Evolutionary conservation across 2,888 invertebrate species (phyloP).

Genomic region (Philhelius pedissequus): DNA sequence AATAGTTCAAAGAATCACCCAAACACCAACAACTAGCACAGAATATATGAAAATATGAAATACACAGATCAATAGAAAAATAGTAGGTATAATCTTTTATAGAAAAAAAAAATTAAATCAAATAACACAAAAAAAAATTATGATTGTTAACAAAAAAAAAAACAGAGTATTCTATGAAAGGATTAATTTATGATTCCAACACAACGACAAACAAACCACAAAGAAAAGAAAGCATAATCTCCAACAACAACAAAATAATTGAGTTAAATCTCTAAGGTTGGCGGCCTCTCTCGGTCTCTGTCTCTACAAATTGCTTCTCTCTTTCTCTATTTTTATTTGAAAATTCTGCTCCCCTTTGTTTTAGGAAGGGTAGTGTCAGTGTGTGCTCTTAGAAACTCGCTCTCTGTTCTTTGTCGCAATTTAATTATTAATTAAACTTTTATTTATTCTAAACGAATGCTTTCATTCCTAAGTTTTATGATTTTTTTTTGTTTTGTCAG

Average conservation of each 20-base stretch:
- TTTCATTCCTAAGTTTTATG: conserved; percentile 58
- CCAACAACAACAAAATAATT: conserved; percentile 38
- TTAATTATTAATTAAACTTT: conserved; percentile 16
- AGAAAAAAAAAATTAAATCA: background rate
- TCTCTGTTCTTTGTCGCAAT: conserved; percentile 65
- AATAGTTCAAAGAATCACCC: background rate
- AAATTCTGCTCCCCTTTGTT: conserved; percentile 35
- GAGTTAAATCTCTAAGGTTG: conserved; percentile 28
- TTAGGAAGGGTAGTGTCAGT: conserved; percentile 15
- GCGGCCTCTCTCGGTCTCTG: conserved; percentile 6
- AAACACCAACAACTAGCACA: background rate
- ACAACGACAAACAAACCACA: conserved; percentile 64
- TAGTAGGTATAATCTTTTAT: background rate
- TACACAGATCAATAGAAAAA: background rate
- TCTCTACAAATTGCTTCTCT: background rate
- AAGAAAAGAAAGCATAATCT: conserved; percentile 67
- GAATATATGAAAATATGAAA: background rate
- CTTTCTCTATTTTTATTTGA: conserved; percentile 25
- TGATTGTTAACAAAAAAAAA: background rate
- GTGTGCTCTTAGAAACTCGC: conserved; percentile 47
- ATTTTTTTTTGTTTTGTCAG: conserved; percentile 15
- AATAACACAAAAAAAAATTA: background rate
- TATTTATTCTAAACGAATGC: conserved; percentile 58
- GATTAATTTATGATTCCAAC: conserved; percentile 41
- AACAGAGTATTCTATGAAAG: conserved; percentile 36